These are phyloP conservation scores for Drosophila longiperda DNA, from an alignment of 2,888 invertebrate species.

Conservation along the genomic window DNA sequence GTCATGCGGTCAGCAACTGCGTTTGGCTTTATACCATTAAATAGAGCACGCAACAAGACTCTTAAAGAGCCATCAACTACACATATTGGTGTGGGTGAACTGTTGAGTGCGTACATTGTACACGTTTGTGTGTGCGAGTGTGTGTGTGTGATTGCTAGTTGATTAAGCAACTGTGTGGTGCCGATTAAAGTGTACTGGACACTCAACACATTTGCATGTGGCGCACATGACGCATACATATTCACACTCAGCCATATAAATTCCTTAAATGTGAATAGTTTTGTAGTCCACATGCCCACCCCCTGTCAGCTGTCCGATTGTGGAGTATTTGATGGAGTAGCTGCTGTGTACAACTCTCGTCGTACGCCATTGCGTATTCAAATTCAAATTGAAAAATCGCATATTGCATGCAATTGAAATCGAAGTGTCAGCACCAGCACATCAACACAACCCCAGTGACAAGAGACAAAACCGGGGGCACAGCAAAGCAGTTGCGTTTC, in stretches of 20 bases:
- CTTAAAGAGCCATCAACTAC: constrained; percentile 60
- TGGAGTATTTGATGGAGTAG: constrained; percentile 20
- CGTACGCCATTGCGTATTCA: constrained; percentile 69
- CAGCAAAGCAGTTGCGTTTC: neutral
- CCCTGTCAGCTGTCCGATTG: constrained; percentile 3
- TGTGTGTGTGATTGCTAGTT: constrained; percentile 61
- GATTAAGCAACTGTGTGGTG: constrained; percentile 73
- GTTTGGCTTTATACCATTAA: constrained; percentile 60
- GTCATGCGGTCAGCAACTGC: constrained; percentile 51
- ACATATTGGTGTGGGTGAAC: constrained; percentile 3
- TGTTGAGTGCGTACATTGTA: neutral
- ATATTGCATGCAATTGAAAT: constrained; percentile 77
- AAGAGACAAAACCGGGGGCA: neutral
- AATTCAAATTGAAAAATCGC: constrained; percentile 79
- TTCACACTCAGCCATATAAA: constrained; percentile 5
- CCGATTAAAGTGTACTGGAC: constrained; percentile 77
- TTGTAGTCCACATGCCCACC: neutral
- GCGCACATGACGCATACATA: constrained; percentile 49
- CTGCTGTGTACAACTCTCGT: constrained; percentile 14
- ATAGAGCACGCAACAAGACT: constrained; percentile 58
- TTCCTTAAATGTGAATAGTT: constrained; percentile 16
- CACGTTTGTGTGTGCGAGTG: constrained; percentile 1
- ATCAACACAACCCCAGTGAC: constrained; percentile 40
- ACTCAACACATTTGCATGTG: constrained; percentile 66
- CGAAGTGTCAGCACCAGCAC: constrained; percentile 70